Evolutionary conservation across 2,113 vertebrate species (phyloP).

Genomic region (Lepisosteus osseus): DNA sequence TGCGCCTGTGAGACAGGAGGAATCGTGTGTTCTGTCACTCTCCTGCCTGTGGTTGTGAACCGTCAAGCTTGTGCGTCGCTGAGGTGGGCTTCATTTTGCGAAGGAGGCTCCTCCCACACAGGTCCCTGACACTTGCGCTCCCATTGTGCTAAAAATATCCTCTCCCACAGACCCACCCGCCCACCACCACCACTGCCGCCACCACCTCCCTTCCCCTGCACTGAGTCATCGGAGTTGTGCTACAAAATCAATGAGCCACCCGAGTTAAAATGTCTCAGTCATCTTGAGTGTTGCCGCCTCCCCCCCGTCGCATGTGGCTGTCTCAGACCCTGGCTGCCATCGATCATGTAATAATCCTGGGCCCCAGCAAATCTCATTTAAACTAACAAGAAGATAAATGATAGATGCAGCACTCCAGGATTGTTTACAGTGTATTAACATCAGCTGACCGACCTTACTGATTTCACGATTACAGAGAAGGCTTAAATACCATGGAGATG

Average conservation of each 20-base stretch:
- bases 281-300: neutral
- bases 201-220: neutral
- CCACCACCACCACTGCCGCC: too few relatives aligned
- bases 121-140: neutral
- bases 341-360: neutral
- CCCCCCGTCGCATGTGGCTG: neutral
- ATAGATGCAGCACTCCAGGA: neutral
- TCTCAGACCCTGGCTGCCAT: neutral
- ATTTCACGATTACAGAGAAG: too few relatives aligned
- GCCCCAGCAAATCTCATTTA: neutral
- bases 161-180: neutral
- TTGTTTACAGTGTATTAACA: neutral
- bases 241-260: neutral
- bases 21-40: too few relatives aligned
- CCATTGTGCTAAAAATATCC: neutral
- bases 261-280: neutral
- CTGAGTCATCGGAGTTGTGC: neutral
- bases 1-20: too few relatives aligned
- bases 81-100: neutral
- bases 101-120: neutral
- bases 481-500: too few relatives aligned
- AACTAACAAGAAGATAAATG: neutral
- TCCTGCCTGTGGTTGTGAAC: neutral
- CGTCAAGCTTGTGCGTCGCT: neutral
- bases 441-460: too few relatives aligned